phyloP scores from a whole-genome alignment of 2,888 invertebrate genomes.

The Eumacrocentrus americanus region DNA sequence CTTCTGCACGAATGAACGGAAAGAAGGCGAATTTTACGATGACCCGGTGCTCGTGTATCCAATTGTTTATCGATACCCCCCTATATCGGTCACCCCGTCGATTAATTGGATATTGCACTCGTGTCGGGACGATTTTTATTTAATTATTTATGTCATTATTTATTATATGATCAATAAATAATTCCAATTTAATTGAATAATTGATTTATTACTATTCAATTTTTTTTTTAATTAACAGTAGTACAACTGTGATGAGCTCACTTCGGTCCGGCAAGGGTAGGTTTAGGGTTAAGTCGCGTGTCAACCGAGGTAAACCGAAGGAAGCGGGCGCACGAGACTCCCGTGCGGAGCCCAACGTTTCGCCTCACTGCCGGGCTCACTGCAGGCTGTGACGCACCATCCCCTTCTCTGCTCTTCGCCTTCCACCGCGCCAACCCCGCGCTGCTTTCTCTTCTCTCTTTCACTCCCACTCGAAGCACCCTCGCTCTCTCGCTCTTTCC shows the following conservation, averaged over 20 bases:
- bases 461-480: constrained; percentile 26
- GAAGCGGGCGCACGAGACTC: constrained; percentile 55
- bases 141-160: too few species aligned
- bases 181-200: too few species aligned
- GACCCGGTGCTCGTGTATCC: neutral
- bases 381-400: constrained; percentile 60
- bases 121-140: too few species aligned
- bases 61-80: neutral
- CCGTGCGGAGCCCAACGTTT: constrained; percentile 59
- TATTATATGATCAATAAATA: too few species aligned
- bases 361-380: constrained; percentile 60
- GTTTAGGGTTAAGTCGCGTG: constrained; percentile 42
- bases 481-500: constrained; percentile 27
- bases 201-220: too few species aligned
- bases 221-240: too few species aligned
- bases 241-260: too few species aligned
- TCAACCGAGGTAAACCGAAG: constrained; percentile 36
- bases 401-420: constrained; percentile 46
- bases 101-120: neutral
- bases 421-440: constrained; percentile 30
- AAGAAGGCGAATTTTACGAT: constrained; percentile 2
- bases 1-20: neutral
- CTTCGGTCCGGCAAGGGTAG: constrained; percentile 30
- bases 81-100: neutral
- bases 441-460: constrained; percentile 32